Conservation (phyloP, 2,888 invertebrate genomes). For the Epinotia nisella region DNA sequence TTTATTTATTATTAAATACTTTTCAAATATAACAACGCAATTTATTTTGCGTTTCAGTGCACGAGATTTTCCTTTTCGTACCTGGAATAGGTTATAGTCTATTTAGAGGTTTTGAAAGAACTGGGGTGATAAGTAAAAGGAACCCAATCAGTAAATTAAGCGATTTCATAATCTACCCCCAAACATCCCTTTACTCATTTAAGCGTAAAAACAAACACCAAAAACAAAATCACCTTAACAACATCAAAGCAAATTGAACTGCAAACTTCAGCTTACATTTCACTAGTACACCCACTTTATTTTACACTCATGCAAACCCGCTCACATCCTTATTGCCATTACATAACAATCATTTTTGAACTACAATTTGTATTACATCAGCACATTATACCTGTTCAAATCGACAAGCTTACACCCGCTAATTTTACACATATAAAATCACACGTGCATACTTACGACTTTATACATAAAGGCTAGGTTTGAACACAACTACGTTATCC, state of each 20-base stretch:
- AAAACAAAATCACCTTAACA: conserved; percentile 25
- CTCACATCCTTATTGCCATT: neutral
- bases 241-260: conserved; percentile 32
- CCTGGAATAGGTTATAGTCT: too few species aligned
- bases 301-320: neutral
- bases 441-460: neutral
- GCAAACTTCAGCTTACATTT: conserved; percentile 23
- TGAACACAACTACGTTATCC: neutral
- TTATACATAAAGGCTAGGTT: neutral
- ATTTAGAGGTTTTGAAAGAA: too few species aligned
- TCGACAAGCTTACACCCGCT: neutral
- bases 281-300: neutral
- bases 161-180: neutral
- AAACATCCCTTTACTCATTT: neutral
- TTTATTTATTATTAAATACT: too few species aligned
- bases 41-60: too few species aligned
- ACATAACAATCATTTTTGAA: conserved; percentile 1
- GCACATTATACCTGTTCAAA: neutral
- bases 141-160: neutral
- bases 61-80: too few species aligned
- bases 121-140: neutral
- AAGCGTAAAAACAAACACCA: conserved; percentile 28
- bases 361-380: neutral
- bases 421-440: neutral
- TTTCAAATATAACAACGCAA: too few species aligned